Evolutionary conservation across 2,888 invertebrate genomes (phyloP).

Genomic region (Yponomeuta cagnagella): DNA sequence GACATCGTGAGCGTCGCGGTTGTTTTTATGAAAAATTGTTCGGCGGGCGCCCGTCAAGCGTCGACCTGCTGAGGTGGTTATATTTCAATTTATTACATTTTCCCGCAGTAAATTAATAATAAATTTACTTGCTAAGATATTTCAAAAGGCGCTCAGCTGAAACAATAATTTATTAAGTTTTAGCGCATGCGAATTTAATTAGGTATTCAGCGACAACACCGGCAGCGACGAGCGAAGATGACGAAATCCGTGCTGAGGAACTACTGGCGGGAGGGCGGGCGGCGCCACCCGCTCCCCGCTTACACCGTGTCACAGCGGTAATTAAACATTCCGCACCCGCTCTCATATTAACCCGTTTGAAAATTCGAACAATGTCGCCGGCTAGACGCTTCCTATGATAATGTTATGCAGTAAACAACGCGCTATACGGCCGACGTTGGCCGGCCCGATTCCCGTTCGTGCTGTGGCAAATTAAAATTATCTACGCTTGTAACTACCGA

Average conservation of each 20-base stretch:
- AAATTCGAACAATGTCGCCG: constrained; percentile 63
- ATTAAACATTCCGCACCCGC: constrained; percentile 58
- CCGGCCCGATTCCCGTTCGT: constrained; percentile 7
- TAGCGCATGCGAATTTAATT: constrained; percentile 8
- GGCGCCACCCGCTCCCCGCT: constrained; percentile 34
- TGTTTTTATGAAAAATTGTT: constrained; percentile 38
- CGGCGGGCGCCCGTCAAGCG: constrained; percentile 23
- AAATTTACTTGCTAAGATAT: neutral
- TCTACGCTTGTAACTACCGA: constrained; percentile 7
- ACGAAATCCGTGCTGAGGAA: constrained; percentile 11
- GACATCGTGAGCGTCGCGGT: constrained; percentile 34
- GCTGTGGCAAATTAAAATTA: constrained; percentile 12
- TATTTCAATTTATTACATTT: constrained; percentile 18
- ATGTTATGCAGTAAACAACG: constrained; percentile 31
- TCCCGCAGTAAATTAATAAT: neutral
- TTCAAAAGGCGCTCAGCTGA: neutral
- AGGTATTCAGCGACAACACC: constrained; percentile 18
- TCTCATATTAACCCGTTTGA: constrained; percentile 61
- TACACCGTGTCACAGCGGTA: constrained; percentile 54
- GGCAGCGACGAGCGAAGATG: constrained; percentile 12
- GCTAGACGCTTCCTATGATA: constrained; percentile 47
- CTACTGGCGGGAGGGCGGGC: constrained; percentile 23
- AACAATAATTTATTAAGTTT: neutral
- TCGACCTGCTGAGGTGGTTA: constrained; percentile 25
- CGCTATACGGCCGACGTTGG: constrained; percentile 20